Base-by-base conservation (phyloP, 2,797 vertebrate species). In the Lemur catta region DNA sequence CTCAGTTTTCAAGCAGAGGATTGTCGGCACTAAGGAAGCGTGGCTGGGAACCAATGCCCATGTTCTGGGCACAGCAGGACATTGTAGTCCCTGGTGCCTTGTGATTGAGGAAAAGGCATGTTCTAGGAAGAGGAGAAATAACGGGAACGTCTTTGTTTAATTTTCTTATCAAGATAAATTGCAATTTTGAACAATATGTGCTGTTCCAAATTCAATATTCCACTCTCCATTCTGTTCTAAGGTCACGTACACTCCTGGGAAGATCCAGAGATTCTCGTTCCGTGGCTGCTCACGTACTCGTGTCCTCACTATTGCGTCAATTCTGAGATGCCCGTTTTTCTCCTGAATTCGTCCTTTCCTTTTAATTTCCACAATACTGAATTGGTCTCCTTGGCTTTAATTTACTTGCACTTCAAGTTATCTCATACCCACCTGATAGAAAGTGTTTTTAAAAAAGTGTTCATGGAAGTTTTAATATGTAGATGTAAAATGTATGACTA, bases 101-200 rank as follows among this genome's bases (percentile, higher is more conserved):
- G 69, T 72, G 18, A 67, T 71, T 43, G 43, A 72, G 86, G 59
- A 50, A 61, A 61, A 75, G 33, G 38, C 57, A 41, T 15, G 38
- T 79, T 55, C 18, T 41, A 86, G 84, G 89, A 84, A 93, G n/a
- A 84, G 61, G 41, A 1, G 1, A 33, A 72, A 84, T 22, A 59
- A 55, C 0, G 30, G 55, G n/a, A 78, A 67, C 0, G 0, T 59
- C 43, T 75, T 85, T 94, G 85, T 55, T 92, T 89, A 79, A 22
- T 91, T 93, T 95, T 93, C 89, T 92, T 92, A 82, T n/a, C 26
- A 26, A 91, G 46, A 87, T 41, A 76, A 93, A 95, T 10, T 91
- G 78, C 26, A 30, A 48, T 84, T 89, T 15, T 95, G 94, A 86
- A 85, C 84, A 84, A 43, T 18, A 24, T 82, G 94, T 82, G 35